Percentiles rank a stretch among this genome's conserved stretches.
Conservation (phyloP, 2,797 vertebrate genomes). For the Gila robusta region DNA sequence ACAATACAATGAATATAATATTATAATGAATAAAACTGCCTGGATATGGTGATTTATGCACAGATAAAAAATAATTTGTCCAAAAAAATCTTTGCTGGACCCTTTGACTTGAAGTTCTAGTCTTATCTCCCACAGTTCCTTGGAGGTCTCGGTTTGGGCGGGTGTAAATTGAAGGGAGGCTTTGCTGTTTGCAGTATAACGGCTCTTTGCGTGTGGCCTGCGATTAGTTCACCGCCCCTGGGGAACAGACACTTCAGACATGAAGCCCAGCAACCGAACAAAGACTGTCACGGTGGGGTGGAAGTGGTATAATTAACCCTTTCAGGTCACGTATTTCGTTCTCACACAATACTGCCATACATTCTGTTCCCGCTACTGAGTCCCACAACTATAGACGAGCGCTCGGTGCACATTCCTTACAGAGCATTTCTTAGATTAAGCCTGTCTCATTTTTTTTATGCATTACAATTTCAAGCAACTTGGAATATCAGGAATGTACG, state of each 20-base stretch:
- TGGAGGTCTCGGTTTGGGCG: neutral
- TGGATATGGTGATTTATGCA: neutral
- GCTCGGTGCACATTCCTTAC: constrained; percentile 42
- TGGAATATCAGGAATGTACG: neutral
- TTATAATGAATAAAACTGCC: neutral
- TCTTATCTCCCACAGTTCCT: neutral
- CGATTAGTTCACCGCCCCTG: constrained; percentile 48
- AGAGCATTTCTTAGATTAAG: constrained; percentile 41
- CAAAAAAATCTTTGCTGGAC: neutral
- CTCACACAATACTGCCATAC: constrained; percentile 26
- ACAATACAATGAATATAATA: neutral
- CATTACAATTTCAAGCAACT: constrained; percentile 3
- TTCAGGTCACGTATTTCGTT: constrained; percentile 34
- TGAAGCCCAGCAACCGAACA: constrained; percentile 42
- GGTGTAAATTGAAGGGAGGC: neutral
- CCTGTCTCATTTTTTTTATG: neutral
- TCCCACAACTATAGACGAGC: constrained; percentile 7
- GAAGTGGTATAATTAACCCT: constrained; percentile 59
- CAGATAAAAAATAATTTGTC: neutral
- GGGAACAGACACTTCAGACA: constrained; percentile 54
- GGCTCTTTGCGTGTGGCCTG: constrained; percentile 8
- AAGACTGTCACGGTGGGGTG: constrained; percentile 38
- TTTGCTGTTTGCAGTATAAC: neutral
- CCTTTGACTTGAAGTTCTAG: neutral
- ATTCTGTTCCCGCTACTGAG: constrained; percentile 21